Evolutionary conservation across 1,140 invertebrate genomes (phyloP).

Genomic region (Calephelis nemesis): DNA sequence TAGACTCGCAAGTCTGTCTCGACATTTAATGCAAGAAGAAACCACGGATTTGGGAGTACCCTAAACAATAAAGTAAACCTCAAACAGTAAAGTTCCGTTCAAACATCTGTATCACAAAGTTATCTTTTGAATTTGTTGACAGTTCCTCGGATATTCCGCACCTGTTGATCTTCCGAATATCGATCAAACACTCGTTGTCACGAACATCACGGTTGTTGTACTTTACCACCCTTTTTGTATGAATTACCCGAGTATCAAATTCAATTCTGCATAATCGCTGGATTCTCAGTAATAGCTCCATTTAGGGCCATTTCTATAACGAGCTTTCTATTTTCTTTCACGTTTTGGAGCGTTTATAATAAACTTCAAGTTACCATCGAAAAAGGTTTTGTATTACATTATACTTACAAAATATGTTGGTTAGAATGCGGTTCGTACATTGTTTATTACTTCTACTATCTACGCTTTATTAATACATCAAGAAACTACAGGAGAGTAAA

Average conservation of each 20-base stretch:
- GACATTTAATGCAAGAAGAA: too few relatives aligned
- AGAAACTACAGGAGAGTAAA: too few relatives aligned
- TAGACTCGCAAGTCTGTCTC: too few relatives aligned
- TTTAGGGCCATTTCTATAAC: not conserved
- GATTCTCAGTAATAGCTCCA: conserved; percentile 1
- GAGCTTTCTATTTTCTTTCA: conserved; percentile 5
- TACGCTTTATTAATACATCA: too few relatives aligned
- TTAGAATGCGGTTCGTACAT: too few relatives aligned
- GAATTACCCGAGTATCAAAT: conserved; percentile 32
- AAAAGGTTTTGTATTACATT: too few relatives aligned
- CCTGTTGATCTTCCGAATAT: conserved; percentile 45
- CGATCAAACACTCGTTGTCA: conserved; percentile 49
- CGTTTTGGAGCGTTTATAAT: not conserved
- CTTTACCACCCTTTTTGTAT: conserved; percentile 42
- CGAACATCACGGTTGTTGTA: conserved; percentile 36
- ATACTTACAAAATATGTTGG: too few relatives aligned
- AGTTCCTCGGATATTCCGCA: conserved; percentile 36
- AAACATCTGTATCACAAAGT: conserved; percentile 26
- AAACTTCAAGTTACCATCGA: too few relatives aligned
- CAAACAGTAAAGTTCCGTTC: too few relatives aligned
- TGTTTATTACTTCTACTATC: too few relatives aligned
- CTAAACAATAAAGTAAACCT: too few relatives aligned
- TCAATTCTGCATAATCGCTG: conserved; percentile 29
- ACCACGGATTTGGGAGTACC: too few relatives aligned
- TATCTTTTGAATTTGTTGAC: conserved; percentile 49